Percentiles rank a stretch among this genome's conserved stretches.
phyloP scores from a whole-genome alignment of 2,888 invertebrate genomes.

The Cephalotes varians region DNA sequence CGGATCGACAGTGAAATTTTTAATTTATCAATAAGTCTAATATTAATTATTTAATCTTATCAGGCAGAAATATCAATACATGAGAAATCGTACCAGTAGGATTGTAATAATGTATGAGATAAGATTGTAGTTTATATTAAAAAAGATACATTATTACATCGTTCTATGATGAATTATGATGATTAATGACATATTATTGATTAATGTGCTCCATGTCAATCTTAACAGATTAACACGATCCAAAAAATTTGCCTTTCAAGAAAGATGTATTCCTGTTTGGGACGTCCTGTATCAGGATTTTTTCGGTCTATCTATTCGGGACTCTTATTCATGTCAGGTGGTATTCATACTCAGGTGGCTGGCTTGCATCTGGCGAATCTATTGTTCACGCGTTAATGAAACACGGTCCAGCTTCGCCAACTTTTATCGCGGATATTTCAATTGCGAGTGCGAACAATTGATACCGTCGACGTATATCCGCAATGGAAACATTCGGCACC shows the following conservation, averaged over 20 bases:
- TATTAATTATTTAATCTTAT: slow-evolving; percentile 18
- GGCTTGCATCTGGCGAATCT: slow-evolving; percentile 25
- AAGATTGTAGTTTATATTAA: neutral
- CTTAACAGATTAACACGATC: neutral
- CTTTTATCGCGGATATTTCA: slow-evolving; percentile 38
- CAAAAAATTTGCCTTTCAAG: neutral
- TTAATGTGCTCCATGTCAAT: neutral
- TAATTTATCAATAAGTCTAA: neutral
- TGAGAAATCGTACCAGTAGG: neutral
- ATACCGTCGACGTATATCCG: slow-evolving; percentile 18
- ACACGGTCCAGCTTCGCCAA: slow-evolving; percentile 54
- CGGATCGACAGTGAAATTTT: neutral
- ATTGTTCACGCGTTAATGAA: slow-evolving; percentile 56
- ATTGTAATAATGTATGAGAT: neutral
- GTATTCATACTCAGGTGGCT: slow-evolving; percentile 34
- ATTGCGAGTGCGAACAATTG: slow-evolving; percentile 53
- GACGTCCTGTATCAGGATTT: slow-evolving; percentile 37
- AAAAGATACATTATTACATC: neutral
- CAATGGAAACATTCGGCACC: slow-evolving; percentile 35
- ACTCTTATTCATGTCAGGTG: slow-evolving; percentile 31
- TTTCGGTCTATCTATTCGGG: slow-evolving; percentile 44
- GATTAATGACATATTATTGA: neutral
- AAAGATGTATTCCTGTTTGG: slow-evolving; percentile 43
- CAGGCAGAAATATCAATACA: neutral
- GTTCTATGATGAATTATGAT: no score